A percentile compares a stretch with the other conserved stretches of the same genome.
These are phyloP conservation scores for Aleiodes sp. DNA, from an alignment of 1,140 invertebrate genomes.

Conservation along the genomic window DNA sequence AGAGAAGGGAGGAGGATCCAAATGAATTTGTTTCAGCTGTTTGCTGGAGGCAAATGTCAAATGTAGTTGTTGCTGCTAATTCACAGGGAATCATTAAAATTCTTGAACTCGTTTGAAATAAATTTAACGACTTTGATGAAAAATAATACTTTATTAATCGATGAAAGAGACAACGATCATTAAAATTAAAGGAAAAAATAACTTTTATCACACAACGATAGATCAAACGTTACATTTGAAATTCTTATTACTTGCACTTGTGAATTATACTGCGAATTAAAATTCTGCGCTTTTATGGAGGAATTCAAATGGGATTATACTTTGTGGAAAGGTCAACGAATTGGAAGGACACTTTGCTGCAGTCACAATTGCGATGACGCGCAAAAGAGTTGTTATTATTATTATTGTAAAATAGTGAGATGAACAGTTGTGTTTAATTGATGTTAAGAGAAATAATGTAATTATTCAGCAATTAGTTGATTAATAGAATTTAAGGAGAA, in stretches of 20 bases:
- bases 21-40: conserved; percentile 97
- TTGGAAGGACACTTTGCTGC: no score
- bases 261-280: no score
- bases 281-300: no score
- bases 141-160: no score
- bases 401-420: conserved; percentile 18
- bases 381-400: no score
- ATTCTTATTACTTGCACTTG: background rate
- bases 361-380: no score
- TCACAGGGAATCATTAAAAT: conserved; percentile 94
- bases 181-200: background rate
- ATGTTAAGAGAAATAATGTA: background rate
- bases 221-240: background rate
- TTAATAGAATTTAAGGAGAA: no score
- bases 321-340: no score
- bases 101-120: conserved; percentile 75
- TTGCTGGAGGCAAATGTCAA: conserved; percentile 88
- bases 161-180: no score
- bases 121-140: no score
- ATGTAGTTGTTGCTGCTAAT: conserved; percentile 93
- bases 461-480: background rate
- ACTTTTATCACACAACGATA: background rate
- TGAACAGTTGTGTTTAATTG: conserved; percentile 5
- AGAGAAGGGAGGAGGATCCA: conserved; percentile 83
- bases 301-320: no score